Evolutionary conservation across 1,140 invertebrate genomes (phyloP).

Genomic region (Microplitis demolitor): DNA sequence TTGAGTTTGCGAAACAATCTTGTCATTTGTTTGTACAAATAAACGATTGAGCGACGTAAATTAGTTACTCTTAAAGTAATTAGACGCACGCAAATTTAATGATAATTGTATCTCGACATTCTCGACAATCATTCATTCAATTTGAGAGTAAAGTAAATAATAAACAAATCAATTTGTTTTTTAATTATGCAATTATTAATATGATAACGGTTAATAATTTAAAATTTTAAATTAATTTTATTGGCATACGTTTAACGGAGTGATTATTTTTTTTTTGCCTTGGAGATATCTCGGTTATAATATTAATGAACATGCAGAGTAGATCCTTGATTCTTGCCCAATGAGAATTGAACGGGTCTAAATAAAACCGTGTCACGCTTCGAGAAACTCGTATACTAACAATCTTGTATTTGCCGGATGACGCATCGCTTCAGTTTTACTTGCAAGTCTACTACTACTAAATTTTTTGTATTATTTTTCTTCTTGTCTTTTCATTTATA

Average conservation of each 20-base stretch:
- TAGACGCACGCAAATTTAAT: conserved; percentile 20
- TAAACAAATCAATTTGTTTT: not conserved
- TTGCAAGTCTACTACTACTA: not conserved
- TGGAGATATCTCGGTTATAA: conserved; percentile 1
- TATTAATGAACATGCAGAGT: not conserved
- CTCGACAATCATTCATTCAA: not conserved
- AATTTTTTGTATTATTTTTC: not conserved
- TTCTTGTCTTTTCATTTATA: conserved; percentile 1
- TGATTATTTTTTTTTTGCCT: not conserved
- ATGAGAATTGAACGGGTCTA: conserved; percentile 6
- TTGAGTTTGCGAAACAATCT: not conserved
- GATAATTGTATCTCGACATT: not conserved
- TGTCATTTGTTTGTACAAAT: conserved; percentile 5
- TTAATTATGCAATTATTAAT: too few species aligned
- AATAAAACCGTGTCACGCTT: conserved; percentile 18
- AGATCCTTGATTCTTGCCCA: conserved; percentile 18
- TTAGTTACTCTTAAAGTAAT: conserved; percentile 6
- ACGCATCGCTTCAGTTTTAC: conserved; percentile 9
- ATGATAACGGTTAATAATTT: not conserved
- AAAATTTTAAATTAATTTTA: not conserved
- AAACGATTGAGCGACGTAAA: not conserved
- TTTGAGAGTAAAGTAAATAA: not conserved
- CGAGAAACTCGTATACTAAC: conserved; percentile 5
- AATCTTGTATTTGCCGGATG: not conserved
- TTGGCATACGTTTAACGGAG: conserved; percentile 8